phyloP scores from a whole-genome alignment of 2,888 invertebrate species.

The Erynnis tages region DNA sequence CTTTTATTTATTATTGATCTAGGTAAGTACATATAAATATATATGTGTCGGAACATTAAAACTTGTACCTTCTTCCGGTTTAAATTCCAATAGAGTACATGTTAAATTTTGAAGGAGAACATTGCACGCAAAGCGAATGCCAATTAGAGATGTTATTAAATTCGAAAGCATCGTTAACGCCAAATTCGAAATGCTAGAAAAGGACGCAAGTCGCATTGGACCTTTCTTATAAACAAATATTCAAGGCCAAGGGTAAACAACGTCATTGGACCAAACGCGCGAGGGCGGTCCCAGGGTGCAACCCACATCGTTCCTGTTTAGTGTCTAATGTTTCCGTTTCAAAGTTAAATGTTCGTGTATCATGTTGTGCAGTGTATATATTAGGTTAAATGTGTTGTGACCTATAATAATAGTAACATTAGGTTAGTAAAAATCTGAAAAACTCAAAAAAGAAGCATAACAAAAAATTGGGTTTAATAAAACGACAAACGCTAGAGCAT shows the following conservation, averaged over 20 bases:
- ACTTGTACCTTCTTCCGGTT: too few species aligned
- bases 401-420: not conserved
- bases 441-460: constrained; percentile 1
- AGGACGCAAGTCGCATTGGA: constrained; percentile 20
- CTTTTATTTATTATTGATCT: too few species aligned
- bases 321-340: not conserved
- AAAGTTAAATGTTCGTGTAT: not conserved
- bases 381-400: not conserved
- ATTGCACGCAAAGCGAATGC: constrained; percentile 12
- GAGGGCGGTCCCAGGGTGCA: constrained; percentile 53
- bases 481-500: constrained; percentile 15
- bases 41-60: too few species aligned
- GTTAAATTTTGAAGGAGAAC: not conserved
- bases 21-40: too few species aligned
- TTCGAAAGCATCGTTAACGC: constrained; percentile 15
- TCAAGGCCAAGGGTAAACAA: constrained; percentile 41
- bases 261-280: constrained; percentile 47
- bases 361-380: not conserved
- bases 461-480: constrained; percentile 18
- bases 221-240: constrained; percentile 21
- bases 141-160: constrained; percentile 7
- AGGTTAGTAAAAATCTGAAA: not conserved
- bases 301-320: constrained; percentile 23
- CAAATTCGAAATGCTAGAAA: constrained; percentile 17
- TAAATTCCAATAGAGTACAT: too few species aligned